Evolutionary conservation across 2,797 vertebrate species (phyloP).

Genomic region (Protonibea diacanthus): DNA sequence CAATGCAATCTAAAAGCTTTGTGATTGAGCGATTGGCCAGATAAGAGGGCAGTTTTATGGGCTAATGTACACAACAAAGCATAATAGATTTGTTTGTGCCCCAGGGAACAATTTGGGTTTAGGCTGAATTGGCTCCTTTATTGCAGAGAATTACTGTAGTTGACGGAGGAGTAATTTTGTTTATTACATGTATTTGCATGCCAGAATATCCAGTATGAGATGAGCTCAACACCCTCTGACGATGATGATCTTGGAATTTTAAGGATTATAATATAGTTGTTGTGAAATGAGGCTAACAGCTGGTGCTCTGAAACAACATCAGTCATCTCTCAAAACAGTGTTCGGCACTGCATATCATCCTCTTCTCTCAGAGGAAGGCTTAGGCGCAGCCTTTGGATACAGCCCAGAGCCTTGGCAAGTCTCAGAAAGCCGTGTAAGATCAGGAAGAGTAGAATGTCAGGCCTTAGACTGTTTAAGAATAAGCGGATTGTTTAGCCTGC

Average conservation of each 20-base stretch:
- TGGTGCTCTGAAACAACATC: constrained; percentile 8
- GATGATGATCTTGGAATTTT: constrained; percentile 2
- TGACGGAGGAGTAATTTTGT: constrained; percentile 1
- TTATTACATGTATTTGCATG: background rate
- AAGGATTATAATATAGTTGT: background rate
- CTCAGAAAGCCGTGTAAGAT: constrained; percentile 52
- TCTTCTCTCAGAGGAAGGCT: constrained; percentile 28
- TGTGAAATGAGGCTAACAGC: constrained; percentile 27
- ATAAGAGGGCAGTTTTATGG: constrained; percentile 36
- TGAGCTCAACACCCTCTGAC: background rate
- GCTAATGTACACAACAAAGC: constrained; percentile 19
- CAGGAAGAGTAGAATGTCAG: constrained; percentile 49
- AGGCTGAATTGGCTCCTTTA: constrained; percentile 13
- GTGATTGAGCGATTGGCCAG: constrained; percentile 26
- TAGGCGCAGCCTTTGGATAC: constrained; percentile 44
- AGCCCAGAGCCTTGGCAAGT: constrained; percentile 40
- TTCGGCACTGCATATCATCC: constrained; percentile 10
- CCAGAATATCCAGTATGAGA: background rate
- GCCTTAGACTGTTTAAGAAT: constrained; percentile 41
- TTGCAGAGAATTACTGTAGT: constrained; percentile 6
- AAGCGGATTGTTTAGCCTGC: constrained; percentile 52
- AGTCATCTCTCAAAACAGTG: constrained; percentile 30
- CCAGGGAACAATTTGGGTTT: constrained; percentile 5
- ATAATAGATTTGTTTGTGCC: constrained; percentile 33
- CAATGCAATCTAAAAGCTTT: constrained; percentile 41